phyloP scores from a whole-genome alignment of 2,888 invertebrate species.

The Dromius quadrimaculatus region DNA sequence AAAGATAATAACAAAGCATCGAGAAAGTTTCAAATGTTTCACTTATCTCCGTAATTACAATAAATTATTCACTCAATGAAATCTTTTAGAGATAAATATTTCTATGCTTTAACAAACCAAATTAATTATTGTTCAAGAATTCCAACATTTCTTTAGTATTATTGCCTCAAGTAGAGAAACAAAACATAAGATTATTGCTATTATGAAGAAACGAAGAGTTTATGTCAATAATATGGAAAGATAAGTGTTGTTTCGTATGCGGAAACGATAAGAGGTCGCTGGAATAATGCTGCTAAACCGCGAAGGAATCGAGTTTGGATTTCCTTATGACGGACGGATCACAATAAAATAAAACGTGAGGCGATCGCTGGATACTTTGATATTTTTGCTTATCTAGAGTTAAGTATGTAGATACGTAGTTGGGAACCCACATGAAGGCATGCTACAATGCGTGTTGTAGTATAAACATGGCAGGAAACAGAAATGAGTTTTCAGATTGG shows the following conservation, averaged over 20 bases:
- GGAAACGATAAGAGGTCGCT: conserved; percentile 32
- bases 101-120: neutral
- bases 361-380: conserved; percentile 21
- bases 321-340: conserved; percentile 39
- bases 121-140: conserved; percentile 11
- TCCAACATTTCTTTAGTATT: neutral
- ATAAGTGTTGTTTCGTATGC: conserved; percentile 20
- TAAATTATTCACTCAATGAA: conserved; percentile 34
- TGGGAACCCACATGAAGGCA: too few relatives aligned
- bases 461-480: too few relatives aligned
- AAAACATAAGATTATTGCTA: neutral
- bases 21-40: conserved; percentile 29
- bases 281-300: conserved; percentile 28
- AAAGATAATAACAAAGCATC: conserved; percentile 16
- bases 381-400: conserved; percentile 28
- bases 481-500: too few relatives aligned
- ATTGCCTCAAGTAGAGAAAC: conserved; percentile 1
- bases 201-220: conserved; percentile 3
- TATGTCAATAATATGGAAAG: conserved; percentile 32
- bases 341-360: conserved; percentile 44
- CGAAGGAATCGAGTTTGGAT: conserved; percentile 10
- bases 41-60: conserved; percentile 39
- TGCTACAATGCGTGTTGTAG: too few relatives aligned
- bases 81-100: conserved; percentile 8
- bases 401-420: too few relatives aligned